phyloP scores from a whole-genome alignment of 2,797 vertebrate species.

The Triplophysa yarkandensis region DNA sequence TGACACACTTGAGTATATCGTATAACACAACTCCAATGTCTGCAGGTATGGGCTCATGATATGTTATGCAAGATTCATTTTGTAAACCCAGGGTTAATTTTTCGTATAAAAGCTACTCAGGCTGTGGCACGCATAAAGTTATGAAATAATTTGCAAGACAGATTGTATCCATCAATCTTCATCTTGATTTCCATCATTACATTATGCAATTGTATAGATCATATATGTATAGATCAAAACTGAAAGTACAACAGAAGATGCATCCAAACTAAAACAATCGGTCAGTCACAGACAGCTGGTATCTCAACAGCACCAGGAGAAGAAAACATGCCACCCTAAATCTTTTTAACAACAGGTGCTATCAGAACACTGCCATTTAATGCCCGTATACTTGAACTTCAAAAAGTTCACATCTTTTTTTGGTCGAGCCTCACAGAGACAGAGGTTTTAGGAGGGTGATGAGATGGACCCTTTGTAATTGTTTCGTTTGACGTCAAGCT shows the following conservation, averaged over 20 bases:
- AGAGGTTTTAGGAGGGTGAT: conserved; percentile 12
- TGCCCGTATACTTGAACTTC: conserved; percentile 29
- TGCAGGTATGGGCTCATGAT: conserved; percentile 27
- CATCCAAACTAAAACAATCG: conserved; percentile 25
- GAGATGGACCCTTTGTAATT: conserved; percentile 55
- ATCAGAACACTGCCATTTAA: conserved; percentile 15
- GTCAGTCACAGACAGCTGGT: conserved; percentile 35
- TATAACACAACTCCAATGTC: not conserved
- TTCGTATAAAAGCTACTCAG: not conserved
- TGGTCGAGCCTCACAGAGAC: not conserved
- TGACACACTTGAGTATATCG: not conserved
- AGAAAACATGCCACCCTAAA: conserved; percentile 24
- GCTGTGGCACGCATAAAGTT: conserved; percentile 12
- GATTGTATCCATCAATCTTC: conserved; percentile 1
- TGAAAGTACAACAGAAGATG: not conserved
- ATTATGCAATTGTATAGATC: too few relatives aligned
- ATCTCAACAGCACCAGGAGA: conserved; percentile 14
- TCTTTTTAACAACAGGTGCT: conserved; percentile 35
- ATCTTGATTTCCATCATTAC: too few relatives aligned
- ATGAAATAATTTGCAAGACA: conserved; percentile 11
- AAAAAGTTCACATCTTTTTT: conserved; percentile 4
- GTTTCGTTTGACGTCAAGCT: conserved; percentile 52
- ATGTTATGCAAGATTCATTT: conserved; percentile 21
- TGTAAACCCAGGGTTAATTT: not conserved
- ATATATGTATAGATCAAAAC: not conserved